Conservation (phyloP, 1,140 invertebrate species). For the Vanessa tameamea region DNA sequence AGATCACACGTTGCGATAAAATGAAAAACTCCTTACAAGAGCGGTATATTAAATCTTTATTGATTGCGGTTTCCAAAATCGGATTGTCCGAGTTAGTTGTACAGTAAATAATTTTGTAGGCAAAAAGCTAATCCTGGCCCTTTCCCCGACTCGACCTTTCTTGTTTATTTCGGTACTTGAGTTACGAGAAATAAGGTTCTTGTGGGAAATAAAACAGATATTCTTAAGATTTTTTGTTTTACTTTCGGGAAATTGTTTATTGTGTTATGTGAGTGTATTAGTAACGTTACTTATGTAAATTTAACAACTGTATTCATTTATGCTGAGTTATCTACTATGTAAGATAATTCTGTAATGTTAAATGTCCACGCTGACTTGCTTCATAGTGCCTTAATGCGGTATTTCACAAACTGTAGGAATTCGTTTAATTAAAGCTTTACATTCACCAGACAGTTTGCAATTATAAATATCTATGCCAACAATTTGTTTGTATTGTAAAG, state of each 20-base stretch:
- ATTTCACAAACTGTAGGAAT: too few species aligned
- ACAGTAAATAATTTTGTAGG: slow-evolving; percentile 41
- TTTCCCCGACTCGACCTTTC: slow-evolving; percentile 34
- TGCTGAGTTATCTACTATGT: slow-evolving; percentile 1
- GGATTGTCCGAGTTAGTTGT: slow-evolving; percentile 15
- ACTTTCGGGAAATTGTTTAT: slow-evolving; percentile 15
- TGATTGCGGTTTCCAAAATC: slow-evolving; percentile 30
- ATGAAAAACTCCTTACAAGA: slow-evolving; percentile 11
- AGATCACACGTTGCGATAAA: slow-evolving; percentile 14
- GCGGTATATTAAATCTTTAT: slow-evolving; percentile 27
- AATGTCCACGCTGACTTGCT: neutral
- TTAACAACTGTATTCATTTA: slow-evolving; percentile 4
- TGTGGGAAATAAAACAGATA: slow-evolving; percentile 33
- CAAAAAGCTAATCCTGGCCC: slow-evolving; percentile 38
- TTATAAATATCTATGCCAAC: too few species aligned
- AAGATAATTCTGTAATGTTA: neutral
- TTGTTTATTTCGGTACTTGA: slow-evolving; percentile 29
- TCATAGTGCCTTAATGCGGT: neutral
- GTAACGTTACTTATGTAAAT: slow-evolving; percentile 1
- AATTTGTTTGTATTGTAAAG: too few species aligned
- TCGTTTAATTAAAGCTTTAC: too few species aligned
- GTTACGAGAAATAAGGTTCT: slow-evolving; percentile 33
- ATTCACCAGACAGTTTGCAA: too few species aligned
- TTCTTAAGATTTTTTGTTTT: slow-evolving; percentile 21
- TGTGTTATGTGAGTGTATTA: slow-evolving; percentile 6